Evolutionary conservation across 92 coral and sea anemone genomes (phyloP).

Genomic region (Bergia sp.): DNA sequence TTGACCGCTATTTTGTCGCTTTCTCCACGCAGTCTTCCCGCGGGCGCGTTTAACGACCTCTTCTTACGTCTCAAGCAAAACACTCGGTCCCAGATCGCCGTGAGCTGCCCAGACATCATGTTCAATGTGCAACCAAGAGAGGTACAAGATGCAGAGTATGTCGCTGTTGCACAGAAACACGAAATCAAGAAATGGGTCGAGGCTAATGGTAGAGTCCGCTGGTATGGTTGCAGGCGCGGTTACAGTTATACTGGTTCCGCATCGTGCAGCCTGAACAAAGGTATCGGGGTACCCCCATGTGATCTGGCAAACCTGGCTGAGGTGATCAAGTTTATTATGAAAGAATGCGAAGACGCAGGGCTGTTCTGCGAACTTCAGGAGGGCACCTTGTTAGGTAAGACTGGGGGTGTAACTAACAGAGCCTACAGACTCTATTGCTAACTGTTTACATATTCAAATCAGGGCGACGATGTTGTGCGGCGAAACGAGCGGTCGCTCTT

Average conservation of each 20-base stretch:
- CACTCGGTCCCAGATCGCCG: constrained; percentile 64
- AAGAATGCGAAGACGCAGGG: constrained; percentile 94
- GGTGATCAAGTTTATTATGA: constrained; percentile 92
- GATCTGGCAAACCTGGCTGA: constrained; percentile 95
- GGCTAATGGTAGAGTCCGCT: constrained; percentile 87
- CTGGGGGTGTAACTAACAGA: background rate
- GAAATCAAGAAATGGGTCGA: constrained; percentile 90
- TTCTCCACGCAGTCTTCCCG: constrained; percentile 57
- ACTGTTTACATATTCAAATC: no score
- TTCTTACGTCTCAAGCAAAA: constrained; percentile 76
- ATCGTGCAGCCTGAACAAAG: constrained; percentile 61
- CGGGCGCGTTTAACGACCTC: constrained; percentile 87
- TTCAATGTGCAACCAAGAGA: constrained; percentile 74
- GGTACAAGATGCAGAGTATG: constrained; percentile 60
- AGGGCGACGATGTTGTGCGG: no score
- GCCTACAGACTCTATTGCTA: background rate
- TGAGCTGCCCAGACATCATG: constrained; percentile 98
- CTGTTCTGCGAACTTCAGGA: constrained; percentile 94
- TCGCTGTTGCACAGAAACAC: constrained; percentile 74
- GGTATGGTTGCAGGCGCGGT: constrained; percentile 98
- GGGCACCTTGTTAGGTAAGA: constrained; percentile 85
- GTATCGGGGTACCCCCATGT: constrained; percentile 89
- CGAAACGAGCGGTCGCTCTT: no score
- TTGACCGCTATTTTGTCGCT: background rate
- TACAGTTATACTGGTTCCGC: constrained; percentile 44